Evolutionary conservation across 1,140 invertebrate genomes (phyloP), one percentile per base, ranked within the genome.

Genomic region (Elymnias hypermnestra): DNA sequence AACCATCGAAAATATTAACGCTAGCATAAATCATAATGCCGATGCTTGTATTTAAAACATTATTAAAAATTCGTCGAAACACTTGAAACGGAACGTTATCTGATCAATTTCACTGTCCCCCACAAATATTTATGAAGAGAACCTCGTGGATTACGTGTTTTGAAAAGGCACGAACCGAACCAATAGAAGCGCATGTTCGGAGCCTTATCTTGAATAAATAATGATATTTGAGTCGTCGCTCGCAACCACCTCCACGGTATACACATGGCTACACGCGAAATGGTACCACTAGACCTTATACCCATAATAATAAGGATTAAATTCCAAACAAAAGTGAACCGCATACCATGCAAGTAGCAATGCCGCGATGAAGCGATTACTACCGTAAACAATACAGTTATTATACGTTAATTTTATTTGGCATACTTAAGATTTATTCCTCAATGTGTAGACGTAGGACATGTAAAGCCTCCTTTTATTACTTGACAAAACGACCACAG

Each of bases 151-250:
- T 43, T 50, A 50, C 47, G 47, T 50, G 47, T 50, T 50, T 38
- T 38, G 40, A 29, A 10, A 50, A 50, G 47, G 47, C 47, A 50
- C 40, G 47, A 43, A 50, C 47, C 29, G 33, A 50, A 50, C 31
- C 49, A 53, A 53, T 49, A 44, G 33, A 47, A 48, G 54, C 54
- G 49, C 44, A 53, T 42, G 55, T 53, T 57, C 44, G 21, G 31
- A 49, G 45, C 52, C 43, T 56, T 52, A 56, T 63, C 51, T 40
- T 58, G 55, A 64, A 64, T 64, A 64, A 62, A 56, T 65, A 56
- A 65, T 61, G 62, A 38, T 52, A 55, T 45, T 62, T 53, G 51
- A 58, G 55, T 48, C 47, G 35, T 21, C 36, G 45, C 36, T 49
- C 46, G 47, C 38, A 49, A 49, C 33, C 23, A 38, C 47, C 40